Base-by-base conservation (phyloP, 2,888 invertebrate species). In the Xestia ashworthii region DNA sequence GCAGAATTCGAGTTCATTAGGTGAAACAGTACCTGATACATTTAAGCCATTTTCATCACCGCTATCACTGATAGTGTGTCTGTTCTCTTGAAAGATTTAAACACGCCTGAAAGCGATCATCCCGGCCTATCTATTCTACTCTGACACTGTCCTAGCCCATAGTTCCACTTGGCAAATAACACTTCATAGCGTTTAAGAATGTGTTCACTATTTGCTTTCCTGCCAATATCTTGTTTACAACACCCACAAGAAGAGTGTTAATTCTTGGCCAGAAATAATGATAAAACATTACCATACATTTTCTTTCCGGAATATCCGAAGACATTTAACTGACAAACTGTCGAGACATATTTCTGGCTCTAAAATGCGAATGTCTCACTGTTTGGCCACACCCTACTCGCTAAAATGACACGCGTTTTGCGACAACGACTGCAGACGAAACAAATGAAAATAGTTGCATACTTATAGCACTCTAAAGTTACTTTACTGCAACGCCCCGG, bases 151-250 rank as follows among this genome's bases (percentile, higher is more conserved):
- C 50, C 22, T 16, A 50, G 2, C 14, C 3, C 14, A 1, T 38
- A 38, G 5, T 68, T 50, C 9, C 8, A 55, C n/a, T 32, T 77
- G 50, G 25, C 48, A 71, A 50, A 48, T 44, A 50, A 53, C 12
- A 4, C 46, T 32, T 38, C 1, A 38, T 41, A 46, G 22, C 14
- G 65, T 71, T 71, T 19, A 19, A n/a, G 4, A 41, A 71, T n/a
- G 5, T 19, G 3, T 19, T 8, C 9, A 71, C 0, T 80, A 32
- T 48, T 64, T 74, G 50, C 0, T 11, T 14, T n/a, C 2, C 16
- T 50, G 67, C 70, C 71, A 82, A 82, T 44, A 66, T 60, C n/a
- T 66, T 70, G 78, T 72, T 66, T 22, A 48, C 53, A 12, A 19
- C 77, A 82, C 60, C 82, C 69, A 70, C 71, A 3, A 38, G 25